Conservation (phyloP, 2,797 vertebrate species). For the Mastacembelus armatus region DNA sequence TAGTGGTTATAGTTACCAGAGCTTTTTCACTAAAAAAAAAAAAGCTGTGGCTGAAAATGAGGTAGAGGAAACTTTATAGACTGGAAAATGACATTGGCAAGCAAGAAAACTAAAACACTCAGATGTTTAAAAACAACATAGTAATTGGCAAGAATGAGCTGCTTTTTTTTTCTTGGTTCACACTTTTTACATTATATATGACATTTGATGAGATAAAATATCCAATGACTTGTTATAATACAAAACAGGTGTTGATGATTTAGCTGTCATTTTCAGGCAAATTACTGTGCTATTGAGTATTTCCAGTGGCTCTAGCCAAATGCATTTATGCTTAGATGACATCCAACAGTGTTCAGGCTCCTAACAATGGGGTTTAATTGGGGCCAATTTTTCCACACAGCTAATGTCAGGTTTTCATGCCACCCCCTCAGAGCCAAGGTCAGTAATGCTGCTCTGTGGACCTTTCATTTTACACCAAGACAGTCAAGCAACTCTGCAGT, state of each 20-base stretch:
- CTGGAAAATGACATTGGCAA: background rate
- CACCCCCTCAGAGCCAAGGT: slow-evolving; percentile 25
- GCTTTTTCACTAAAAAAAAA: too few relatives aligned
- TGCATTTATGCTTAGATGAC: slow-evolving; percentile 20
- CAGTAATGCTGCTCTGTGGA: slow-evolving; percentile 16
- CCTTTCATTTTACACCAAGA: slow-evolving; percentile 28
- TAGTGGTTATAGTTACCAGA: too few relatives aligned
- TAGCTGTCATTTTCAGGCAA: background rate
- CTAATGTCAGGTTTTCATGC: slow-evolving; percentile 16
- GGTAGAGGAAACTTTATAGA: background rate
- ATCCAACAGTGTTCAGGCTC: slow-evolving; percentile 3
- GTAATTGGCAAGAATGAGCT: too few relatives aligned
- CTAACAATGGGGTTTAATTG: slow-evolving; percentile 2
- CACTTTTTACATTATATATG: too few relatives aligned
- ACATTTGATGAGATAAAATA: slow-evolving; percentile 3
- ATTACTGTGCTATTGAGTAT: background rate
- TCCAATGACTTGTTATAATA: background rate
- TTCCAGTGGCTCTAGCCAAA: background rate
- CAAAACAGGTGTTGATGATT: slow-evolving; percentile 28
- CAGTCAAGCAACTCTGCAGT: background rate
- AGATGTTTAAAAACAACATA: background rate
- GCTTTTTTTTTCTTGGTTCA: background rate
- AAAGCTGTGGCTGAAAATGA: too few relatives aligned
- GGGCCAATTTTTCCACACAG: background rate
- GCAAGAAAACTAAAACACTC: background rate